phyloP scores from a whole-genome alignment of 2,888 invertebrate genomes.

The Leucophenga maculata region DNA sequence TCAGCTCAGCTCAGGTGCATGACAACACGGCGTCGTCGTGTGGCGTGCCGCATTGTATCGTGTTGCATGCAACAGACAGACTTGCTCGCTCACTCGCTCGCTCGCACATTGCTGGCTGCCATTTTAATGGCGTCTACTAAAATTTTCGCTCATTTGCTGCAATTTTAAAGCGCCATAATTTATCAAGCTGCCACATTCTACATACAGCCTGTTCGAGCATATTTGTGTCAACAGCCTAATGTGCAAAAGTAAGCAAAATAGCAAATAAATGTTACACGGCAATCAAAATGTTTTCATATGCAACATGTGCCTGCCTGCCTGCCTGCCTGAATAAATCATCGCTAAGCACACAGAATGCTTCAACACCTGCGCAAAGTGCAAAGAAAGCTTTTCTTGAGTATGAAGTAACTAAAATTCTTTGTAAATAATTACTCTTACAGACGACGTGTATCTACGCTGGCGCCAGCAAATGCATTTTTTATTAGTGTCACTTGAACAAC shows the following conservation, averaged over 20 bases:
- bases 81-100: not conserved
- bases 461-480: constrained; percentile 2
- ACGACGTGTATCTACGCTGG: too few species aligned
- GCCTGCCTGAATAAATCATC: constrained; percentile 10
- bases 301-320: not conserved
- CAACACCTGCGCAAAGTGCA: not conserved
- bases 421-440: too few species aligned
- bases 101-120: constrained; percentile 12
- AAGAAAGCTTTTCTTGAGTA: too few species aligned
- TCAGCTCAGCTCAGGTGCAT: constrained; percentile 29
- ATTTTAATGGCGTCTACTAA: constrained; percentile 26
- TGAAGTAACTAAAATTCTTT: too few species aligned
- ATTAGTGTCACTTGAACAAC: constrained; percentile 9
- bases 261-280: too few species aligned
- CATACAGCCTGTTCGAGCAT: not conserved
- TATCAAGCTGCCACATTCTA: not conserved
- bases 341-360: constrained; percentile 4
- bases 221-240: not conserved
- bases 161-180: constrained; percentile 10
- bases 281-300: too few species aligned
- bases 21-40: constrained; percentile 25
- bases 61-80: constrained; percentile 17
- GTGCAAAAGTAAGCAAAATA: too few species aligned
- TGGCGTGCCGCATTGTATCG: not conserved
- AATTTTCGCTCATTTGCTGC: constrained; percentile 14